These are phyloP conservation scores for Oscheius sp. DNA, from an alignment of 1,140 invertebrate genomes.

Conservation along the genomic window DNA sequence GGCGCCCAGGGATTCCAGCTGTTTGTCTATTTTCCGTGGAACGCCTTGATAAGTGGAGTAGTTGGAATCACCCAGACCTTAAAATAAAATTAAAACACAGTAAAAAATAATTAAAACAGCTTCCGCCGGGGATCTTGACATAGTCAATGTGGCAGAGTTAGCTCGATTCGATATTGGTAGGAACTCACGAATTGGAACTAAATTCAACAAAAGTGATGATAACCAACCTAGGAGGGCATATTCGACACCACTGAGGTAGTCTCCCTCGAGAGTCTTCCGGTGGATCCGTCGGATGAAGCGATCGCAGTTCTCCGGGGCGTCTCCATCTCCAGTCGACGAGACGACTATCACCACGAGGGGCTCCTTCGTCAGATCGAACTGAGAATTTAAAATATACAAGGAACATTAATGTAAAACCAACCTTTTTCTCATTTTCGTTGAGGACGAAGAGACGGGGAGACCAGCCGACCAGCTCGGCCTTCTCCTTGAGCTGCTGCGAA, in stretches of 20 bases:
- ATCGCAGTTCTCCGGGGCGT: conserved; percentile 42
- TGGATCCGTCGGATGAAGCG: conserved; percentile 36
- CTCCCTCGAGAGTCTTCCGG: conserved; percentile 8
- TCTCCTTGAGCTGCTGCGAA: conserved; percentile 36
- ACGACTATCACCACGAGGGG: conserved; percentile 37
- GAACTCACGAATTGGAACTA: no score
- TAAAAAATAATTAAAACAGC: no score
- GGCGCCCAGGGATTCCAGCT: conserved; percentile 30
- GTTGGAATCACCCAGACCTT: conserved; percentile 47
- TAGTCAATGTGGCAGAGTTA: no score
- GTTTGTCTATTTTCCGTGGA: conserved; percentile 44
- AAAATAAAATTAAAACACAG: not conserved
- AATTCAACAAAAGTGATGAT: no score
- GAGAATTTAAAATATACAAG: conserved; percentile 11
- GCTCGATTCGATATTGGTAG: no score
- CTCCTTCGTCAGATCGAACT: conserved; percentile 42
- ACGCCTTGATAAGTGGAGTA: conserved; percentile 46
- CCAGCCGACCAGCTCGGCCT: conserved; percentile 23
- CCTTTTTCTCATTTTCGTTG: conserved; percentile 44
- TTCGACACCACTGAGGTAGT: conserved; percentile 24
- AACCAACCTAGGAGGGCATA: conserved; percentile 36
- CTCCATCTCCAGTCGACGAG: conserved; percentile 45
- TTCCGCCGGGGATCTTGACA: no score
- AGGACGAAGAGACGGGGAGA: conserved; percentile 19
- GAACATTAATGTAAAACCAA: not conserved